Evolutionary conservation across 2,113 vertebrate genomes (phyloP).

Genomic region (Manacus vitellinus): DNA sequence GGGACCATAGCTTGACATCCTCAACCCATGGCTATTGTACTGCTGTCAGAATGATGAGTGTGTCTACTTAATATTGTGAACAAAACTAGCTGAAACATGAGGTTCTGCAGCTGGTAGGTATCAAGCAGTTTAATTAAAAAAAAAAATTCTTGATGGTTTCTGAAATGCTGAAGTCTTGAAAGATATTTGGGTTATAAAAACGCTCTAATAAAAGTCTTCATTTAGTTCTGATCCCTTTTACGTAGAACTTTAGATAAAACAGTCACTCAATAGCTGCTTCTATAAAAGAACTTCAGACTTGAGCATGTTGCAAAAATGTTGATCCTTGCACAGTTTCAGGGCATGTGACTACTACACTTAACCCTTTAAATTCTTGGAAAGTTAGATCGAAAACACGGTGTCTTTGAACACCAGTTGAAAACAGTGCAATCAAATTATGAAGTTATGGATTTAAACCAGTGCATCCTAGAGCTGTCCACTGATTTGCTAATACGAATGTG

Average conservation of each 20-base stretch:
- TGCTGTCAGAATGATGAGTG: background rate
- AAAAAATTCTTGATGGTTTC: background rate
- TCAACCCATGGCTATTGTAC: background rate
- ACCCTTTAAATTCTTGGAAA: background rate
- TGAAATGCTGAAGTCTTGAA: background rate
- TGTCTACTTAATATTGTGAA: background rate
- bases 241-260: background rate
- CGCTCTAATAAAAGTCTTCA: background rate
- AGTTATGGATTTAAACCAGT: background rate
- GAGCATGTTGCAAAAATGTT: background rate
- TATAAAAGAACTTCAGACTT: background rate
- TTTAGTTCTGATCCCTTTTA: background rate
- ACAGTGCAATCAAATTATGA: background rate
- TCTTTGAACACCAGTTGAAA: background rate
- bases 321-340: background rate
- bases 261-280: background rate
- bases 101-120: background rate
- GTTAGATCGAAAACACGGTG: background rate
- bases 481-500: background rate
- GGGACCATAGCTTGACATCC: background rate
- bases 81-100: background rate
- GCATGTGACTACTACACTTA: background rate
- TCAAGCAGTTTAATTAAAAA: background rate
- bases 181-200: background rate
- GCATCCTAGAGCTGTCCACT: background rate